Evolutionary conservation across 2,113 vertebrate species (phyloP).

Genomic region (Laticauda colubrina): DNA sequence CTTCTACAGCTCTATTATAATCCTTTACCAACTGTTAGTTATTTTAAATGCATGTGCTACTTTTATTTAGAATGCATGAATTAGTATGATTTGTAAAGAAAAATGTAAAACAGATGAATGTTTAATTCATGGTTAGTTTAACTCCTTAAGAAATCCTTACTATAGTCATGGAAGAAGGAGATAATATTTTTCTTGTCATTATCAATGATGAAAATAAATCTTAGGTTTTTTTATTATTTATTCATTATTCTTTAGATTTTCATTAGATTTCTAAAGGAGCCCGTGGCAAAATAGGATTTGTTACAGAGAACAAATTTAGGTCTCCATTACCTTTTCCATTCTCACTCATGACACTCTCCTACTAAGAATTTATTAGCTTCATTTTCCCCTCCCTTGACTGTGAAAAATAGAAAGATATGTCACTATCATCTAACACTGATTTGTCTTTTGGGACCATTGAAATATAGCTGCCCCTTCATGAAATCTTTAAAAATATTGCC

Average conservation of each 20-base stretch:
- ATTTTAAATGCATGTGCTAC: not conserved
- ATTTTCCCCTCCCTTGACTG: not conserved
- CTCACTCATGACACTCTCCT: not conserved
- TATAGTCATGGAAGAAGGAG: not conserved
- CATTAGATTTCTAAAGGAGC: not conserved
- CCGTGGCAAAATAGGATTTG: not conserved
- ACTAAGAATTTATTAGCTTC: not conserved
- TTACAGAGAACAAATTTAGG: not conserved
- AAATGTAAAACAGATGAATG: not conserved
- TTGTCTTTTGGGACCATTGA: not conserved
- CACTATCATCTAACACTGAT: not conserved
- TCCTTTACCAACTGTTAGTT: not conserved
- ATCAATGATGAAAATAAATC: not conserved
- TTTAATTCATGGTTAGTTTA: not conserved
- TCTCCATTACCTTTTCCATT: not conserved
- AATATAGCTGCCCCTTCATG: not conserved
- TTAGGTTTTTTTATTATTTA: not conserved
- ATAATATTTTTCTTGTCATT: not conserved
- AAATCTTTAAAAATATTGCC: not conserved
- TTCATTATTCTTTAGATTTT: not conserved
- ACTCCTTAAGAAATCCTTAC: not conserved
- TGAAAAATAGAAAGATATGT: not conserved
- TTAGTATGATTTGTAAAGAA: not conserved
- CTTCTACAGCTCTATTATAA: fast-evolving
- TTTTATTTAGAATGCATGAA: not conserved